These are phyloP conservation scores for Seira musarum DNA, from an alignment of 2,888 invertebrate species.

Conservation along the genomic window DNA sequence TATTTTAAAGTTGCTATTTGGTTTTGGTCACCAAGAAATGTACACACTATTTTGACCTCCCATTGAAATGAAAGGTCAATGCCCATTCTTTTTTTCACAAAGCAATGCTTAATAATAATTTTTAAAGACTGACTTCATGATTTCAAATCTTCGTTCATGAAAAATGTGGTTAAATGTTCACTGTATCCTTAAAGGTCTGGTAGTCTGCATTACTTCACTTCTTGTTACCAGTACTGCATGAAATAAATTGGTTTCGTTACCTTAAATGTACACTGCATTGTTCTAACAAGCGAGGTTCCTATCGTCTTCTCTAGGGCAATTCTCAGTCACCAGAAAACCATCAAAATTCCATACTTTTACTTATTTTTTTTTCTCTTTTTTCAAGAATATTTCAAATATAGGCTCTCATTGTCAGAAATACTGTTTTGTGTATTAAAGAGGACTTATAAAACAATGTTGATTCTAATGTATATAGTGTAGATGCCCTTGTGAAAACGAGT, in stretches of 20 bases:
- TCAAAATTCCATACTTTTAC: slow-evolving; percentile 33
- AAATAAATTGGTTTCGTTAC: background rate
- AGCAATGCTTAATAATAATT: no score
- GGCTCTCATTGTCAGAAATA: slow-evolving; percentile 26
- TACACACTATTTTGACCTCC: no score
- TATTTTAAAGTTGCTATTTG: no score
- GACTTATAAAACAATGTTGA: background rate
- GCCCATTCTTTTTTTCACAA: no score
- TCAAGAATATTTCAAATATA: background rate
- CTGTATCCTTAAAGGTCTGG: background rate
- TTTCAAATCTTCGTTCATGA: background rate
- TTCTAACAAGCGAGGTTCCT: slow-evolving; percentile 46
- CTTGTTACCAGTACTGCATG: no score
- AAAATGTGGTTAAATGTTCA: background rate
- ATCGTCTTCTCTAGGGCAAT: slow-evolving; percentile 45
- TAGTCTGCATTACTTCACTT: no score
- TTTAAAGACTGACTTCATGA: no score
- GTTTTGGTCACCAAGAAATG: no score
- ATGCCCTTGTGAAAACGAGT: slow-evolving; percentile 44
- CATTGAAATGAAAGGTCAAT: no score
- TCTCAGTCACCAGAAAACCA: slow-evolving; percentile 9
- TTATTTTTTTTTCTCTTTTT: slow-evolving; percentile 20
- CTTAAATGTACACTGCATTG: background rate
- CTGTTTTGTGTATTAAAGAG: slow-evolving; percentile 9
- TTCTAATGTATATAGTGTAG: slow-evolving; percentile 5